Evolutionary conservation across 2,113 vertebrate species (phyloP).

Genomic region (Pristiophorus japonicus): DNA sequence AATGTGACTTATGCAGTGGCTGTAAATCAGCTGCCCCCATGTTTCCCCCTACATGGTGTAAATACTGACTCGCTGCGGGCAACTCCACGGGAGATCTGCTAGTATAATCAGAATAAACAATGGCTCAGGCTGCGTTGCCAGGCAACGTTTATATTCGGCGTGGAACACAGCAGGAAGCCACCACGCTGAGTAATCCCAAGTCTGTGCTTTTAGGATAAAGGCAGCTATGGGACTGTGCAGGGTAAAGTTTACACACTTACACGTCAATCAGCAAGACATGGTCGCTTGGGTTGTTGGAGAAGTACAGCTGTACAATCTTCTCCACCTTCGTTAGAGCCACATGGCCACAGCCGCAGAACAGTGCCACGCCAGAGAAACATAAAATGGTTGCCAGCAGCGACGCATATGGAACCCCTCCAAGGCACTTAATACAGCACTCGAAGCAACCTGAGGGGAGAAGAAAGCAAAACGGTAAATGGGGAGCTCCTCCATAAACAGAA

Average conservation of each 20-base stretch:
- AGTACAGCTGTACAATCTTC: slow-evolving; percentile 81
- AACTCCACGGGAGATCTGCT: not conserved
- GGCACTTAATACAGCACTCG: slow-evolving; percentile 97
- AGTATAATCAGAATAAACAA: not conserved
- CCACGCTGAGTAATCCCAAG: not conserved
- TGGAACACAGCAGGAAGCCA: not conserved
- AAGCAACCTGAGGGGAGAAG: slow-evolving; percentile 78
- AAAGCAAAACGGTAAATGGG: slow-evolving; percentile 25
- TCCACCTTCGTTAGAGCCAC: slow-evolving; percentile 85
- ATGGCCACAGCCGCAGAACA: slow-evolving; percentile 94
- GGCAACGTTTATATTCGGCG: not conserved
- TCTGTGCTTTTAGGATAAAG: not conserved
- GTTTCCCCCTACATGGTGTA: not conserved
- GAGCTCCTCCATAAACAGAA: not conserved
- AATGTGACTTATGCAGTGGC: not conserved
- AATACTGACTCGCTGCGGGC: not conserved
- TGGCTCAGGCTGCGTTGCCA: not conserved
- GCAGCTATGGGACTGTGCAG: not conserved
- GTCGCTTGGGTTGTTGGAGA: slow-evolving; percentile 76
- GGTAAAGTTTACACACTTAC: slow-evolving; percentile 61
- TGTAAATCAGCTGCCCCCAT: not conserved
- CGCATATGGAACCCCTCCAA: slow-evolving; percentile 94
- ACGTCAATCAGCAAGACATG: slow-evolving; percentile 81
- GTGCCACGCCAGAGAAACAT: slow-evolving; percentile 92
- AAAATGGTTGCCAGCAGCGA: slow-evolving; percentile 95